These are phyloP conservation scores for Entomyzon cyanotis DNA, from an alignment of 2,113 vertebrate genomes.

Conservation along the genomic window DNA sequence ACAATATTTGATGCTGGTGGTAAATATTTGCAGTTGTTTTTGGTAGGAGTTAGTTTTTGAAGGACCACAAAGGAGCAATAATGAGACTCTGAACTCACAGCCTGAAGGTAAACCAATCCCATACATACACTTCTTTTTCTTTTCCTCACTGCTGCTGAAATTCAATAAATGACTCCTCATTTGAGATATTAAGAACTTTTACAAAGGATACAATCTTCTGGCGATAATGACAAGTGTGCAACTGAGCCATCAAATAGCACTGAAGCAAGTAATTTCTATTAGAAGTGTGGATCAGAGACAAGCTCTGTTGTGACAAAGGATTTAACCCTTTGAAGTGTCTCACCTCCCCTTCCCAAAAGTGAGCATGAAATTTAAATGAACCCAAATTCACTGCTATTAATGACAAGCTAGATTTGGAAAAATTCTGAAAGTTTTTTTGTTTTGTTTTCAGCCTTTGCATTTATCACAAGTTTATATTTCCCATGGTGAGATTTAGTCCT, in stretches of 20 bases:
- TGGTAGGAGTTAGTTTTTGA: background rate
- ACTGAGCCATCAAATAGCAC: background rate
- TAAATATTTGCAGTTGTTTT: background rate
- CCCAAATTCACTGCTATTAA: background rate
- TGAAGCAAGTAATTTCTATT: background rate
- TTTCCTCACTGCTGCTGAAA: background rate
- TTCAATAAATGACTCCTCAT: background rate
- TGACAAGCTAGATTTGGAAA: background rate
- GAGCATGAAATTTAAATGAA: background rate
- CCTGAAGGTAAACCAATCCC: background rate
- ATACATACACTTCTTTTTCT: background rate
- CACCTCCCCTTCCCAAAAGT: background rate
- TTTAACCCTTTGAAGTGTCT: background rate
- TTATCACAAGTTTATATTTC: background rate
- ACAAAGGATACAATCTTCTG: background rate
- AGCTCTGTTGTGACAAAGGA: background rate
- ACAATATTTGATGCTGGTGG: background rate
- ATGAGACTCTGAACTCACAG: background rate
- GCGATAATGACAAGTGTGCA: background rate
- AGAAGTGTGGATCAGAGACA: background rate
- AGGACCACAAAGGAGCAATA: background rate
- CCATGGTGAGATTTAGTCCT: background rate
- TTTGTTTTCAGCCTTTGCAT: background rate
- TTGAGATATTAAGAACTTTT: background rate
- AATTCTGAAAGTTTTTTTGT: background rate